These are phyloP conservation scores for Drosophila cracens DNA, from an alignment of 2,888 invertebrate species.

Conservation along the genomic window DNA sequence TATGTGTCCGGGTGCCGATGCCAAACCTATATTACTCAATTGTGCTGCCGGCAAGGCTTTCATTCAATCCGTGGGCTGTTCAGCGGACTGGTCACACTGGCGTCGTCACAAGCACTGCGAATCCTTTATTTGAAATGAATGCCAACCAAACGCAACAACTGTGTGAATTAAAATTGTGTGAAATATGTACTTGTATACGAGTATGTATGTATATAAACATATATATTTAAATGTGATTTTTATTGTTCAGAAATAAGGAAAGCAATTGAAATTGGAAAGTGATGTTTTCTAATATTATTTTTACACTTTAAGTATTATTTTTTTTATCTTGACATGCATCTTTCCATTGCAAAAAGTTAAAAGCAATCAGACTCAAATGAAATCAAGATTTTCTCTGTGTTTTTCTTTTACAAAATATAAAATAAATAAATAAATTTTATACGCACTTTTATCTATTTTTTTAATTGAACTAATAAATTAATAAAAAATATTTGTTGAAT, in stretches of 20 bases:
- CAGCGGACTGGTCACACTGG: conserved; percentile 75
- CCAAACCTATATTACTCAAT: conserved; percentile 64
- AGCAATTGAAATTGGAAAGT: conserved; percentile 5
- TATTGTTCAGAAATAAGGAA: conserved; percentile 10
- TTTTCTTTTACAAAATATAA: too few relatives aligned
- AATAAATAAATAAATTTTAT: neutral
- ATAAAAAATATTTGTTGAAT: neutral
- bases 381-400: neutral
- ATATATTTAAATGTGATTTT: conserved; percentile 12
- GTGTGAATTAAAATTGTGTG: neutral
- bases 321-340: conserved; percentile 1
- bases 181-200: neutral
- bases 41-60: conserved; percentile 77
- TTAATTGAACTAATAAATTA: neutral
- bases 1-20: conserved; percentile 68
- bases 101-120: conserved; percentile 75
- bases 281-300: conserved; percentile 7
- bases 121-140: conserved; percentile 33
- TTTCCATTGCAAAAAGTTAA: neutral
- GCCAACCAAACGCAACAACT: neutral
- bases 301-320: neutral
- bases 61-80: conserved; percentile 74
- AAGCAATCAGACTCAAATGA: neutral
- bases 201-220: neutral
- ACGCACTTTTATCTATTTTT: neutral